Conservation (phyloP, 2,888 invertebrate species). For the Argyresthia albistria region DNA sequence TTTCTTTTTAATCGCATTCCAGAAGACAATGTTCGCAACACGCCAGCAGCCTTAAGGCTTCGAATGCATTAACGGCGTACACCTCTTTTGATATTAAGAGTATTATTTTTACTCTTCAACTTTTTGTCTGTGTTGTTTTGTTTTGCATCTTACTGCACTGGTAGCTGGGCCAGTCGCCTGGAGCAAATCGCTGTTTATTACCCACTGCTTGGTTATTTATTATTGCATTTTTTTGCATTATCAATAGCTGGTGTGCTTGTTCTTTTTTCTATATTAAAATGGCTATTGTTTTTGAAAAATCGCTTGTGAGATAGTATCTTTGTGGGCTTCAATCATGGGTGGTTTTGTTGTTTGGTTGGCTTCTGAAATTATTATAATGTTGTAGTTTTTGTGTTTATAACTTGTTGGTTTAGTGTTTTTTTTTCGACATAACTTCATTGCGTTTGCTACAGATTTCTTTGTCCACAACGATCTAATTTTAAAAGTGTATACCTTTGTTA, state of each 20-base stretch:
- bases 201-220: constrained; percentile 66
- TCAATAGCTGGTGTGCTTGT: constrained; percentile 62
- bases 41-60: constrained; percentile 48
- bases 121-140: constrained; percentile 21
- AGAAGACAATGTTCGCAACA: constrained; percentile 67
- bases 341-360: constrained; percentile 1
- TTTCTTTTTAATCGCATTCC: constrained; percentile 57
- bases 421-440: no score
- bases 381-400: neutral
- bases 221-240: constrained; percentile 70
- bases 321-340: constrained; percentile 25
- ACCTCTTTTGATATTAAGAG: constrained; percentile 69
- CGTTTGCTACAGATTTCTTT: no score
- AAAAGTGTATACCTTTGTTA: no score
- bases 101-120: constrained; percentile 49
- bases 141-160: constrained; percentile 46
- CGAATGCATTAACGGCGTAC: constrained; percentile 69
- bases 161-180: constrained; percentile 64
- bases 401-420: no score
- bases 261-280: constrained; percentile 65
- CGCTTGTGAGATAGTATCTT: constrained; percentile 56
- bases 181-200: constrained; percentile 68
- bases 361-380: neutral
- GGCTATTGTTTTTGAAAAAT: constrained; percentile 71
- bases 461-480: no score